Evolutionary conservation across 2,797 vertebrate species (phyloP).

Genomic region (Acrocephalus scirpaceus): DNA sequence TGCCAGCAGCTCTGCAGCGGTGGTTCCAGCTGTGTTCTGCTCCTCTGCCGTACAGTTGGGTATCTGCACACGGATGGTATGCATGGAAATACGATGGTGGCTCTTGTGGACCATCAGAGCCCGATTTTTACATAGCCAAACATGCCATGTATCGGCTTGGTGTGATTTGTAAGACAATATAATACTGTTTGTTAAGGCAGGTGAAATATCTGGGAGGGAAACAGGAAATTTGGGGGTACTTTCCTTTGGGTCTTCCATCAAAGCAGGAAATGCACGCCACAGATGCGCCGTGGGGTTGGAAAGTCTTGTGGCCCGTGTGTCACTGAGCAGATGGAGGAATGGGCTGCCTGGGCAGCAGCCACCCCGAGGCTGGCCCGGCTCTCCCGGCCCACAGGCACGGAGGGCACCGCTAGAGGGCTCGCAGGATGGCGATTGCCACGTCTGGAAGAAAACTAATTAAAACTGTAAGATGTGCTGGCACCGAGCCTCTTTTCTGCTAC

Average conservation of each 20-base stretch:
- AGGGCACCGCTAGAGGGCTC: background rate
- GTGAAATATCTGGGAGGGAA: background rate
- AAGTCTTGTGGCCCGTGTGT: accelerated
- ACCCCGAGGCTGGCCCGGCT: accelerated
- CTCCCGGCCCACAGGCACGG: accelerated
- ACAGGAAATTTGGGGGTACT: background rate
- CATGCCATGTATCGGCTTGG: background rate
- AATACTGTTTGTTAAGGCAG: background rate
- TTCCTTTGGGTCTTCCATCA: background rate
- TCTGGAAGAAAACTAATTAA: background rate
- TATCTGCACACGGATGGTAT: accelerated
- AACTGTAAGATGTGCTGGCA: background rate
- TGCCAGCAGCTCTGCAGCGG: background rate
- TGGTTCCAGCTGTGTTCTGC: background rate
- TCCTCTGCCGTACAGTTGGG: background rate
- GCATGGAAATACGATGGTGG: accelerated
- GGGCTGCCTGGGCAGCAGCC: background rate
- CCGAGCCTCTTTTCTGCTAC: background rate
- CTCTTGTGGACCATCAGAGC: background rate
- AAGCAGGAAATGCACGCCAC: background rate
- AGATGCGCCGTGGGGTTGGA: background rate
- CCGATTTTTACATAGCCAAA: background rate
- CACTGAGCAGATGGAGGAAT: background rate
- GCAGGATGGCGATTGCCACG: accelerated
- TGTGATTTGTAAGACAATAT: background rate